Conservation (phyloP, 2,888 invertebrate genomes). For the Heliconius ismenius region DNA sequence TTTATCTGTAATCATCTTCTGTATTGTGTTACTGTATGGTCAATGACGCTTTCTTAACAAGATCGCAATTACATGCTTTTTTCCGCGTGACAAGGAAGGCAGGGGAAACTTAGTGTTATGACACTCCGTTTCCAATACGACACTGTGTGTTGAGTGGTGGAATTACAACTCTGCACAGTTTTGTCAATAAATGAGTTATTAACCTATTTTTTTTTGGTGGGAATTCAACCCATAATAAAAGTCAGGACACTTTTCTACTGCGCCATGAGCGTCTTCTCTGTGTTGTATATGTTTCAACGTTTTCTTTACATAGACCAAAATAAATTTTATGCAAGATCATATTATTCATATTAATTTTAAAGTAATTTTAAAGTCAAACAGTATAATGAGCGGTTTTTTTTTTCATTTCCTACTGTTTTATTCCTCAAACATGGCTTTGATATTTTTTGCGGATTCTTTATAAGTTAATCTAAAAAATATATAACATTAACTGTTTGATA, state of each 20-base stretch:
- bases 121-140: too few species aligned
- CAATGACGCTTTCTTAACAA: too few species aligned
- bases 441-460: neutral
- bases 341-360: neutral
- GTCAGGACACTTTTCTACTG: too few species aligned
- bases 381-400: conserved; percentile 1
- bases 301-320: neutral
- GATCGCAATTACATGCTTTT: too few species aligned
- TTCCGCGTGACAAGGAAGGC: too few species aligned
- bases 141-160: neutral
- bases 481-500: neutral
- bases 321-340: neutral
- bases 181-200: too few species aligned
- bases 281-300: neutral
- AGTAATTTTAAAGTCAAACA: neutral
- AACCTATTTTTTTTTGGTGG: too few species aligned
- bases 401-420: neutral
- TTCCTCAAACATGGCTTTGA: neutral
- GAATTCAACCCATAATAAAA: too few species aligned
- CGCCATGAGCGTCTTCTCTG: too few species aligned
- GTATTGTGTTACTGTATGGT: too few species aligned
- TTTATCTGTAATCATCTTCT: too few species aligned
- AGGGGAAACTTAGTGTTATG: too few species aligned
- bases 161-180: neutral
- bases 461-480: neutral